These are phyloP conservation scores for Beroe forskalii DNA, from an alignment of 37 sponge, comb jelly and placozoan species.

Conservation along the genomic window DNA sequence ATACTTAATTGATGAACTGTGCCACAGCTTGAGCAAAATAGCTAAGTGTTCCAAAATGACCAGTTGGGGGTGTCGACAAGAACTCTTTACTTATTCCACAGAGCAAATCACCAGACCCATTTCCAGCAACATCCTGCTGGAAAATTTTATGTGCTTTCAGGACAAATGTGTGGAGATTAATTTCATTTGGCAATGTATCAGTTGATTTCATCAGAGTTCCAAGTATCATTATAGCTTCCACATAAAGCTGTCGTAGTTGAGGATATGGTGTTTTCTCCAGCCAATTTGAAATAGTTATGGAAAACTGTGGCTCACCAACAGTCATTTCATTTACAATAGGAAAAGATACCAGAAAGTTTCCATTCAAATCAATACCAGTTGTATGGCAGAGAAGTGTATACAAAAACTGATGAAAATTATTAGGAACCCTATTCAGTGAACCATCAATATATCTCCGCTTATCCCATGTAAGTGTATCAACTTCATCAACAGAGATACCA, in stretches of 20 bases:
- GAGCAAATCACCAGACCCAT: not conserved
- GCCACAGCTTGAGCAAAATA: slow-evolving; percentile 79
- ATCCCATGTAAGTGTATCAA: slow-evolving; percentile 68
- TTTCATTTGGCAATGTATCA: slow-evolving; percentile 68
- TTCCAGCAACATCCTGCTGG: not conserved
- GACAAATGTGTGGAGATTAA: slow-evolving; percentile 70
- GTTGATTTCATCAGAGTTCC: slow-evolving; percentile 66
- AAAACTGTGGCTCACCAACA: slow-evolving; percentile 87
- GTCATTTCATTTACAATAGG: slow-evolving; percentile 95
- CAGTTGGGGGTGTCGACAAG: slow-evolving; percentile 89
- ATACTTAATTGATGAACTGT: no score
- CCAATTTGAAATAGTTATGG: slow-evolving; percentile 73
- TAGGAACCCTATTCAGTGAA: slow-evolving; percentile 86
- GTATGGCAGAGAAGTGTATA: slow-evolving; percentile 68
- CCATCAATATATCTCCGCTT: slow-evolving; percentile 85
- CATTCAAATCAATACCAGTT: slow-evolving; percentile 72
- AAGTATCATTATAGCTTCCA: slow-evolving; percentile 83
- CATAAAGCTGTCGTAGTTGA: slow-evolving; percentile 87
- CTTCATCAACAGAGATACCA: not conserved
- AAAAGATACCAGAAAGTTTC: slow-evolving; percentile 69
- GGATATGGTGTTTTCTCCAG: slow-evolving; percentile 81
- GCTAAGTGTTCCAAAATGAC: slow-evolving; percentile 88
- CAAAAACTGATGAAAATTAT: slow-evolving; percentile 78
- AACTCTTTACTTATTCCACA: slow-evolving; percentile 69
- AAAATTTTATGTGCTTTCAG: slow-evolving; percentile 68